A percentile compares a stretch with the other conserved stretches of the same genome.
Evolutionary conservation across 2,113 vertebrate genomes (phyloP).

Genomic region (Myiozetetes cayanensis): DNA sequence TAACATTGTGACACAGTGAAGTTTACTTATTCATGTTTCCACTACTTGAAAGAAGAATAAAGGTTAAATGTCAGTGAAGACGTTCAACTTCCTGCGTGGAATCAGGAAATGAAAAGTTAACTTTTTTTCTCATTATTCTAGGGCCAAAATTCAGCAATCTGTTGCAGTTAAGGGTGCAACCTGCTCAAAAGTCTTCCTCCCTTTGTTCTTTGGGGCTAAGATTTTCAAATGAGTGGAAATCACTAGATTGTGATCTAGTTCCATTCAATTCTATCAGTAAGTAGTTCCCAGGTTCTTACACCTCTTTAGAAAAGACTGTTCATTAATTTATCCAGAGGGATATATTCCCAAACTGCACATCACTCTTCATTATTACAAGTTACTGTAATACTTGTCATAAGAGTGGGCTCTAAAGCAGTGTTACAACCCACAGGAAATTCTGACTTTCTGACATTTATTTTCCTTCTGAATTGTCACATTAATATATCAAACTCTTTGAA

Average conservation of each 20-base stretch:
- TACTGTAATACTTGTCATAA: background rate
- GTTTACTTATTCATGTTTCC: slow-evolving; percentile 20
- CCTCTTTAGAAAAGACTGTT: background rate
- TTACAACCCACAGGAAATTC: background rate
- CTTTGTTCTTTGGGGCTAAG: background rate
- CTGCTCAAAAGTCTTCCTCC: background rate
- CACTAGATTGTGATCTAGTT: background rate
- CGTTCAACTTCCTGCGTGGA: background rate
- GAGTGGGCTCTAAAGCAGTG: background rate
- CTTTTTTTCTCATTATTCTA: background rate
- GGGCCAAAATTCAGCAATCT: background rate
- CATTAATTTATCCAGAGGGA: background rate
- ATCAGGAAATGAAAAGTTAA: background rate
- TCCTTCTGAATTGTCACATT: background rate
- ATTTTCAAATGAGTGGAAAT: background rate
- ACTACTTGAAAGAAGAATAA: slow-evolving; percentile 32
- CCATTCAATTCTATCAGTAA: background rate
- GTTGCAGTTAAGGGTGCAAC: background rate
- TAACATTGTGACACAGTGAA: background rate
- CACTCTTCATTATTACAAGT: background rate
- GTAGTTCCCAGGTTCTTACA: background rate
- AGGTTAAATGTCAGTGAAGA: slow-evolving; percentile 26
- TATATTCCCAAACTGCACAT: background rate
- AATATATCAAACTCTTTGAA: background rate
- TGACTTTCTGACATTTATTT: background rate